phyloP scores from a whole-genome alignment of 1,140 invertebrate species.

The Drosophila yakuba region DNA sequence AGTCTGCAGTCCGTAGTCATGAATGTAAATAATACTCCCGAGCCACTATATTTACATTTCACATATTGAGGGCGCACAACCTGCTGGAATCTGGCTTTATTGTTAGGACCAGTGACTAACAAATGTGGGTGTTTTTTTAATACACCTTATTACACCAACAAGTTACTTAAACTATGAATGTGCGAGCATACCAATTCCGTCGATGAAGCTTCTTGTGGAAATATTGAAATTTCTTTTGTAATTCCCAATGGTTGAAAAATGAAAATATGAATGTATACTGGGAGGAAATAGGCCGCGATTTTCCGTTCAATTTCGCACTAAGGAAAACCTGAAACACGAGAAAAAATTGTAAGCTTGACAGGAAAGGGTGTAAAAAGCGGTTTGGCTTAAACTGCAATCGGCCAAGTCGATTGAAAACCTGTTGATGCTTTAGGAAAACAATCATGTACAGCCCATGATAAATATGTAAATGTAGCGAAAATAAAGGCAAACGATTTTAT shows the following conservation, averaged over 20 bases:
- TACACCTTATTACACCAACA: constrained; percentile 3
- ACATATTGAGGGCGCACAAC: no score
- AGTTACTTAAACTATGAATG: constrained; percentile 13
- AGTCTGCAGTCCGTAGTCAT: constrained; percentile 3
- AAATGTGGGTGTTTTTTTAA: no score
- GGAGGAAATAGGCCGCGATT: constrained; percentile 6
- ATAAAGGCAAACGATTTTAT: no score
- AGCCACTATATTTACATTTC: no score
- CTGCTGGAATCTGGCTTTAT: no score
- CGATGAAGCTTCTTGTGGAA: not conserved
- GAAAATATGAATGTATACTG: constrained; percentile 19
- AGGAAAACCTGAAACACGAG: constrained; percentile 32
- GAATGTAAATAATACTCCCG: not conserved
- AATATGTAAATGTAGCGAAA: constrained; percentile 7
- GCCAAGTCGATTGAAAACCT: constrained; percentile 42
- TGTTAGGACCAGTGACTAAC: not conserved
- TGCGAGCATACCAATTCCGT: not conserved
- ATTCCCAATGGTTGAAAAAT: constrained; percentile 26
- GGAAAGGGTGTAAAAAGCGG: not conserved
- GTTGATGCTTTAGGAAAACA: constrained; percentile 42
- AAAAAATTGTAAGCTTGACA: constrained; percentile 16
- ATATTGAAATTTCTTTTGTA: constrained; percentile 6
- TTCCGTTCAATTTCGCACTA: not conserved
- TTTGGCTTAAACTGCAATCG: constrained; percentile 30
- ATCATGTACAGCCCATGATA: not conserved